Evolutionary conservation across 2,888 invertebrate species (phyloP), one percentile per base, ranked within the genome.

Genomic region (Phasia obesa): DNA sequence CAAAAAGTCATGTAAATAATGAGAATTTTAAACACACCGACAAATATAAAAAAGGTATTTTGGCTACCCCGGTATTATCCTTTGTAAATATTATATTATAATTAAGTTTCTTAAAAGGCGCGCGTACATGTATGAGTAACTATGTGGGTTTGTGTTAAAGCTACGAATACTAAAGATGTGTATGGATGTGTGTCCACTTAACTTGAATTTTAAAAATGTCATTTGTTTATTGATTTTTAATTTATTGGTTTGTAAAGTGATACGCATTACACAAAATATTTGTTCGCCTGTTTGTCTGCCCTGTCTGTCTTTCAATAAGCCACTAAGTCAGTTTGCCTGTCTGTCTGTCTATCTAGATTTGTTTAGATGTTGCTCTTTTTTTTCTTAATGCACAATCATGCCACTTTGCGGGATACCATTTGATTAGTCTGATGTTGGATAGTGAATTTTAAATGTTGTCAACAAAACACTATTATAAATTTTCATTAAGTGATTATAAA

Each of bases 181-280:
- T 47, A n/a, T 55, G 55, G 44, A 42, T 53, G 19, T 35, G 25
- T 42, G 23, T 44, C 5, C 44, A 42, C 79, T 75, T 75, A 75
- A 27, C 74, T 83, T 65, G 15, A 13, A 65, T 53, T 70, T 82
- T 64, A 17, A 51, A 78, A 69, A 70, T 82, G 78, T 64, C 64
- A 75, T 78, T 82, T 78, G 65, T 73, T 79, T 70, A 82, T 83
- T 79, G 78, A 82, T 64, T 82, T 75, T 78, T 74, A 69, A 65
- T 75, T 64, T 67, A 60, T 67, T 73, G 55, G 47, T 51, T 49
- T 81, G 44, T 65, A 76, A 81, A 71, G 21, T 65, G 75, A 77
- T 80, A 74, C 79, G 73, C 67, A 73, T 47, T 47, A 69, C 7
- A 44, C 59, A 59, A 59, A n/a, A 76, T 47, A 74, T 23, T 17